Percentiles rank a stretch among this genome's conserved stretches.
These are phyloP conservation scores for Borostomias antarcticus DNA, from an alignment of 2,797 vertebrate genomes.

Conservation along the genomic window DNA sequence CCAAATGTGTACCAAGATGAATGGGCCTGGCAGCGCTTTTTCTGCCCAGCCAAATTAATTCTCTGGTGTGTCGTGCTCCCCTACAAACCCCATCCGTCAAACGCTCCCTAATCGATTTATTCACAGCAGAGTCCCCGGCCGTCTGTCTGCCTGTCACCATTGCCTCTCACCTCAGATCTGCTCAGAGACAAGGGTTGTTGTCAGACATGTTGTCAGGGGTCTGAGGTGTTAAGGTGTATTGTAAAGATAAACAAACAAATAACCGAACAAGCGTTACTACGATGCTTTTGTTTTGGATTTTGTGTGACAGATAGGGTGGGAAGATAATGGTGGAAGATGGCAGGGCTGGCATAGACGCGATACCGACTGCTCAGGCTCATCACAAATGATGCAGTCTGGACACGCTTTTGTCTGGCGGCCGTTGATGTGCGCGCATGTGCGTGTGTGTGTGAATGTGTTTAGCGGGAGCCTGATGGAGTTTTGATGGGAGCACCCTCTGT, in stretches of 20 bases:
- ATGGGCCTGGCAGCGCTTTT: conserved; percentile 66
- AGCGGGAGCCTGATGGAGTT: conserved; percentile 61
- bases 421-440: no score
- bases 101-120: conserved; percentile 73
- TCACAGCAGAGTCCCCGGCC: conserved; percentile 51
- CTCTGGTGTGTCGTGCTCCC: conserved; percentile 66
- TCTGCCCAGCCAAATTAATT: conserved; percentile 73
- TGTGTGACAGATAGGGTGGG: conserved; percentile 15
- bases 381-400: conserved; percentile 52
- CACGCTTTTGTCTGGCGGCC: conserved; percentile 59
- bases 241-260: conserved; percentile 27
- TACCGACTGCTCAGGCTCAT: conserved; percentile 16
- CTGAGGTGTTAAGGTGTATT: conserved; percentile 24
- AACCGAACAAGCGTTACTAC: neutral
- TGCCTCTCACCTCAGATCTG: conserved; percentile 41
- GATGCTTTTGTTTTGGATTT: no score
- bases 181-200: conserved; percentile 34
- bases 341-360: conserved; percentile 29
- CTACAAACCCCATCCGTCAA: conserved; percentile 75
- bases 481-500: conserved; percentile 67
- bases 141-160: conserved; percentile 54
- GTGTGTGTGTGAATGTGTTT: neutral
- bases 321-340: conserved; percentile 30
- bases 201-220: neutral
- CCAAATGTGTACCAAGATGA: conserved; percentile 69